Conservation (phyloP, 2,888 invertebrate species). For the Aspidiotus rigidus region DNA sequence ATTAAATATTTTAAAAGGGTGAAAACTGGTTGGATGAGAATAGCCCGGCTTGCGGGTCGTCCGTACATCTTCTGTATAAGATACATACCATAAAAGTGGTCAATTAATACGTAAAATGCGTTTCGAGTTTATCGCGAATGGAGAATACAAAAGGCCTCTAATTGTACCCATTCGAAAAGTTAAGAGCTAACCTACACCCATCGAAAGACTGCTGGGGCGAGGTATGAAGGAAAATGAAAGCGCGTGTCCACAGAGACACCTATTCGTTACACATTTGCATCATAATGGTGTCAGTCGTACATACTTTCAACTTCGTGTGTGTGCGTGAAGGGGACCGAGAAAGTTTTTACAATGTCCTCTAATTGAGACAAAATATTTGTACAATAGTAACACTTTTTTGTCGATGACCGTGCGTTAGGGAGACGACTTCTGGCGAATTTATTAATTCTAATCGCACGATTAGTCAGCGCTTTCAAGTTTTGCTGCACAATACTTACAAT, state of each 20-base stretch:
- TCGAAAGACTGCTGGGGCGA: not conserved
- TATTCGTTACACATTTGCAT: not conserved
- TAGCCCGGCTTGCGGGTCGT: not conserved
- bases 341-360: not conserved
- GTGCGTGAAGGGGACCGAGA: not conserved
- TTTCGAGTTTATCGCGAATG: not conserved
- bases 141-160: not conserved
- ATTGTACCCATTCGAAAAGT: not conserved
- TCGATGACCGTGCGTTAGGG: no score
- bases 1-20: conserved; percentile 2
- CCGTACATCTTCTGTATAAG: not conserved
- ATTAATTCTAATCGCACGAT: no score
- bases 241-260: not conserved
- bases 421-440: no score
- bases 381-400: no score
- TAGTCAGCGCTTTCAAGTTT: no score
- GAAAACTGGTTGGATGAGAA: not conserved
- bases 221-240: not conserved
- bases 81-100: not conserved
- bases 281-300: not conserved
- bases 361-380: not conserved
- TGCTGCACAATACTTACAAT: no score
- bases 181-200: not conserved
- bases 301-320: not conserved
- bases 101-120: not conserved